These are phyloP conservation scores for Odontamblyopus rebecca DNA, from an alignment of 2,797 vertebrate species.

Conservation along the genomic window DNA sequence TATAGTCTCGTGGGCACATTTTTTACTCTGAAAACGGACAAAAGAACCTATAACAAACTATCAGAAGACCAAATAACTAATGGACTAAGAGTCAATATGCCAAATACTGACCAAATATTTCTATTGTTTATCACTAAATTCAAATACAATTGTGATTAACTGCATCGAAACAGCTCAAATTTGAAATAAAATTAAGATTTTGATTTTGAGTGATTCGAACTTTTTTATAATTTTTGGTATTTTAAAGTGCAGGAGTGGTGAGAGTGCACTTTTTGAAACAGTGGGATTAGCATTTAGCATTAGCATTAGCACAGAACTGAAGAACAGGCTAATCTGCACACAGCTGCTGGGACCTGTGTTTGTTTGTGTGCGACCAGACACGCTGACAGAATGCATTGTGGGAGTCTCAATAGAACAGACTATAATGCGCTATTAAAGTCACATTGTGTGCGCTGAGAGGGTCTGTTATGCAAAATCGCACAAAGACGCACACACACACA, in stretches of 20 bases:
- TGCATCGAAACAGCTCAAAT: no score
- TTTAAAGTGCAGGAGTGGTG: constrained; percentile 12
- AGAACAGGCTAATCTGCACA: constrained; percentile 17
- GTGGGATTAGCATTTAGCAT: constrained; percentile 42
- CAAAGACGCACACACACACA: no score
- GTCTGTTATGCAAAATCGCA: constrained; percentile 36
- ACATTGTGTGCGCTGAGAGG: constrained; percentile 49
- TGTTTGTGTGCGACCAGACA: constrained; percentile 13
- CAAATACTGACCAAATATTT: no score
- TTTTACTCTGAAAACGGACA: no score
- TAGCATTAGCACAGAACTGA: constrained; percentile 41
- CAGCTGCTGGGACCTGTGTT: constrained; percentile 10
- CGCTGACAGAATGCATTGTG: constrained; percentile 34
- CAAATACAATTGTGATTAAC: no score
- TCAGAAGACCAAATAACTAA: no score
- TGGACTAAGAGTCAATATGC: no score
- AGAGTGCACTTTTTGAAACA: constrained; percentile 28
- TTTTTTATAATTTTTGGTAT: neutral
- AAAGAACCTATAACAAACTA: no score
- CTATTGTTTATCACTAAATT: no score
- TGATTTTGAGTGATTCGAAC: neutral
- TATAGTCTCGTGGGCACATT: no score
- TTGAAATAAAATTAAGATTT: neutral
- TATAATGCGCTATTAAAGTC: constrained; percentile 47
- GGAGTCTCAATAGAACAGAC: constrained; percentile 40